Evolutionary conservation across 2,888 invertebrate genomes (phyloP), one percentile per base, ranked within the genome.

Genomic region (Chrysina gloriosa): DNA sequence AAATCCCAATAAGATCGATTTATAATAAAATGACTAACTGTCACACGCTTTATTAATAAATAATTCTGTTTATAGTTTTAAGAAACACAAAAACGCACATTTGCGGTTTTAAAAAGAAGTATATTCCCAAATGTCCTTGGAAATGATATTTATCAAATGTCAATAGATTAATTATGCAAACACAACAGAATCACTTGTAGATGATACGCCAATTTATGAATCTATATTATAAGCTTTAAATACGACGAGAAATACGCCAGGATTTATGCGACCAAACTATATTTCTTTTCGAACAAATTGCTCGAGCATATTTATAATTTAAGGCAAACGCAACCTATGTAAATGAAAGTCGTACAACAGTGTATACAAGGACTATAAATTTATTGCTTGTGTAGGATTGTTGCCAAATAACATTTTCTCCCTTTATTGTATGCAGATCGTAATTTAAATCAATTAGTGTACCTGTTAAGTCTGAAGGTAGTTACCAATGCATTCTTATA

Each of bases 91-190:
- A 42, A 5, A 42, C 42, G 5, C 7, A 42, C 14, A 6, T 11
- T 16, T n/a, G 14, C 7, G 19, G 1, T 42, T 19, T 3, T 16
- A 3, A 6, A 45, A 45, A 21, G n/a, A 27, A 21, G 42, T 0
- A 7, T 21, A 34, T 11, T 7, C 25, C 25, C 6, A 19, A 9
- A 23, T 7, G 3, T 52, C 34, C 39, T 7, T 16, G 16, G 42
- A 11, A 3, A 58, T n/a, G n/a, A 23, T n/a, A n/a, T 39, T 58
- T 58, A 11, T 58, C 58, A 58, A 58, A 58, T 58, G 25, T 39
- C 58, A 39, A n/a, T 25, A 23, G 21, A 39, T 58, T 39, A 58
- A 58, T 58, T 58, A 58, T 39, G 39, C 11, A 56, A 39, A 56
- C 39, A 23, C 21, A 21, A 16, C 31, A 19, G n/a, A 16, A 19